Evolutionary conservation across 2,888 invertebrate genomes (phyloP).

Genomic region (Andrena camellia): DNA sequence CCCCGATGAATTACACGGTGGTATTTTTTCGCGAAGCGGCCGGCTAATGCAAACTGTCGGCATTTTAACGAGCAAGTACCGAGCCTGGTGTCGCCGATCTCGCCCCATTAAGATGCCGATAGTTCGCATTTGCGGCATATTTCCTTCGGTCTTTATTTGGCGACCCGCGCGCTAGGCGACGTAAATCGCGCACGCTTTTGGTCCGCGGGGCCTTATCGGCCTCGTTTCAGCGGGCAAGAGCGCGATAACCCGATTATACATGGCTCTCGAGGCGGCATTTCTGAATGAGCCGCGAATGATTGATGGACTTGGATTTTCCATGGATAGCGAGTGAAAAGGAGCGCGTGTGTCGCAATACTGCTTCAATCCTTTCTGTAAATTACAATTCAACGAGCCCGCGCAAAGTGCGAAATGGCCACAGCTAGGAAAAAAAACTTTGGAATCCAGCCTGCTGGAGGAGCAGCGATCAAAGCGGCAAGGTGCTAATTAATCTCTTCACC

Average conservation of each 20-base stretch:
- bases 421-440: neutral
- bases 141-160: constrained; percentile 28
- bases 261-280: constrained; percentile 2
- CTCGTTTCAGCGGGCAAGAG: constrained; percentile 6
- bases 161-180: neutral
- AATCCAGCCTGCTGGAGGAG: neutral
- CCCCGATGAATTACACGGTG: constrained; percentile 30
- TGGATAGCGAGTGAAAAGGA: neutral
- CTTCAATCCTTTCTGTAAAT: neutral
- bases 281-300: neutral
- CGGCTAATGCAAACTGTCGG: constrained; percentile 42
- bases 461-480: constrained; percentile 2
- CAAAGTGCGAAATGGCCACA: neutral
- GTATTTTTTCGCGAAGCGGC: constrained; percentile 12
- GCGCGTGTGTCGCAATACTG: neutral
- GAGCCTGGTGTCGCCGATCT: constrained; percentile 10
- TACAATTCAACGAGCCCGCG: neutral
- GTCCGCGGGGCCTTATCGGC: neutral
- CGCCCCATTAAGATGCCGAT: constrained; percentile 43
- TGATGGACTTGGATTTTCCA: neutral
- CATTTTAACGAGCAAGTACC: constrained; percentile 39
- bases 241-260: constrained; percentile 5
- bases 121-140: constrained; percentile 28
- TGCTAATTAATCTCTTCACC: constrained; percentile 9
- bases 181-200: constrained; percentile 16